Percentiles rank a stretch among this genome's conserved stretches.
Conservation (phyloP, 2,888 invertebrate species). For the Drosophila vallismaia region DNA sequence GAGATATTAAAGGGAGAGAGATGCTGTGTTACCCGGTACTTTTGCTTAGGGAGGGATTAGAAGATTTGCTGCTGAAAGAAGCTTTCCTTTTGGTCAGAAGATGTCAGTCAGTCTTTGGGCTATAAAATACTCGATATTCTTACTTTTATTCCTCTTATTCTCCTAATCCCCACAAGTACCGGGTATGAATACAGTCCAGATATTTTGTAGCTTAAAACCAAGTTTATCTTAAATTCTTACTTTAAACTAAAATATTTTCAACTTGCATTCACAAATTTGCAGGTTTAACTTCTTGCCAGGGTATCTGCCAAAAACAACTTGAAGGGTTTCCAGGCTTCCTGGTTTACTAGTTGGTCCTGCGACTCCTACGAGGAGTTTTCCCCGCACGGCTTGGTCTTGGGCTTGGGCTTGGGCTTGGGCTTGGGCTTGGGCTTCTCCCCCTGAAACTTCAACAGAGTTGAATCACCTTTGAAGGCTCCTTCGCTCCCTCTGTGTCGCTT, state of each 20-base stretch:
- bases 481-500: neutral
- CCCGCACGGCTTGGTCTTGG: neutral
- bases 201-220: too few relatives aligned
- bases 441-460: constrained; percentile 17
- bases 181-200: neutral
- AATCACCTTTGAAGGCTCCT: constrained; percentile 37
- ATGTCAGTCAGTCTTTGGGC: too few relatives aligned
- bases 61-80: too few relatives aligned
- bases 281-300: neutral
- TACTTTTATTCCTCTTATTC: neutral
- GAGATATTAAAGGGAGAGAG: neutral
- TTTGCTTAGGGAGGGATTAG: too few relatives aligned
- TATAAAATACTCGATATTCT: too few relatives aligned
- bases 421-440: neutral
- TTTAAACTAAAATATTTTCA: too few relatives aligned
- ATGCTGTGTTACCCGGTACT: too few relatives aligned
- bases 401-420: neutral
- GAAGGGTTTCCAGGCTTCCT: constrained; percentile 10
- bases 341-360: constrained; percentile 16
- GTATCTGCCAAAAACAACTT: neutral
- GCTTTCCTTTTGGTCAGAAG: too few relatives aligned
- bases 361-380: constrained; percentile 26
- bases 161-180: neutral
- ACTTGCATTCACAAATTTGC: too few relatives aligned
- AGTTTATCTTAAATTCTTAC: too few relatives aligned